These are phyloP conservation scores for Tenthredo amoena DNA, from an alignment of 2,888 invertebrate genomes.

Conservation along the genomic window DNA sequence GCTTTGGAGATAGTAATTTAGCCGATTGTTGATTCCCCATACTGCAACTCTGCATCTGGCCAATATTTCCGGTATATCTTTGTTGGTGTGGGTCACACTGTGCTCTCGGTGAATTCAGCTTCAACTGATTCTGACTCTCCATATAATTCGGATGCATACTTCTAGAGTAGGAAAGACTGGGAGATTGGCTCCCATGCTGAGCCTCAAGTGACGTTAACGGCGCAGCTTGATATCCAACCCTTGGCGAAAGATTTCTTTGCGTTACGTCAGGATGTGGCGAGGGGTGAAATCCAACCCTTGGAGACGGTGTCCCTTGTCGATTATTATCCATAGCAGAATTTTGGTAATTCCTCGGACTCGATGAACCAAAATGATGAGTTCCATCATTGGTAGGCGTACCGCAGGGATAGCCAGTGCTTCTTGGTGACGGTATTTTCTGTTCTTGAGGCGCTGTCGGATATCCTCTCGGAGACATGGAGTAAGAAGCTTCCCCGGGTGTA, in stretches of 20 bases:
- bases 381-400: constrained; percentile 60
- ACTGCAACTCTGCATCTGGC: constrained; percentile 61
- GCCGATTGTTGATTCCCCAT: constrained; percentile 62
- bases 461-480: constrained; percentile 69
- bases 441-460: constrained; percentile 68
- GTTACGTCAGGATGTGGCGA: constrained; percentile 64
- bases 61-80: constrained; percentile 62
- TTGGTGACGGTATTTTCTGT: constrained; percentile 69
- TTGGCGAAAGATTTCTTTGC: constrained; percentile 64
- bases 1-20: constrained; percentile 59
- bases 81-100: constrained; percentile 64
- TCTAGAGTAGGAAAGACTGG: constrained; percentile 62
- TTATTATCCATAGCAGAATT: constrained; percentile 63
- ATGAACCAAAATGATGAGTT: constrained; percentile 66
- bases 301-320: constrained; percentile 66
- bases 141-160: constrained; percentile 59
- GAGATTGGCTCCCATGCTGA: constrained; percentile 63
- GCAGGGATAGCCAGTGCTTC: constrained; percentile 70
- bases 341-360: constrained; percentile 67
- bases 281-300: constrained; percentile 64
- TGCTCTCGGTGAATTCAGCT: constrained; percentile 60
- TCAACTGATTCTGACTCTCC: constrained; percentile 62
- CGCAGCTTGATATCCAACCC: constrained; percentile 60
- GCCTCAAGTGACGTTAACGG: constrained; percentile 54
- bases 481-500: constrained; percentile 66